A percentile compares a stretch with the other conserved stretches of the same genome.
These are phyloP conservation scores for Rhaphigaster nebulosa DNA, from an alignment of 2,888 invertebrate genomes.

Conservation along the genomic window DNA sequence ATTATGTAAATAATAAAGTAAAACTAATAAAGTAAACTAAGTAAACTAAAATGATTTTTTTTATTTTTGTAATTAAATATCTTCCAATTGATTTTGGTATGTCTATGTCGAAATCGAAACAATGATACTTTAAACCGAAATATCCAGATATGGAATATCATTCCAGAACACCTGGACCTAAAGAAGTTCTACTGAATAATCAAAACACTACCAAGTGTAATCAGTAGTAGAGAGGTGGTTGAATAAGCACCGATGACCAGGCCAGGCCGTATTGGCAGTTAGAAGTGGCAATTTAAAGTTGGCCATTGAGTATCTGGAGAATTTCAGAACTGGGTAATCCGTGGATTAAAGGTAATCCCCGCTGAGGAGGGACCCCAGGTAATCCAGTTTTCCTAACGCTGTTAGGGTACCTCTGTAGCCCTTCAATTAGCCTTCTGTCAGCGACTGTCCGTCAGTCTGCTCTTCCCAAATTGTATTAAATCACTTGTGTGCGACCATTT, in stretches of 20 bases:
- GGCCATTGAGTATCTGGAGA: background rate
- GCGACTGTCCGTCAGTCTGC: constrained; percentile 17
- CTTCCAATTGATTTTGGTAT: too few relatives aligned
- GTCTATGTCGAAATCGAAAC: too few relatives aligned
- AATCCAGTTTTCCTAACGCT: constrained; percentile 26
- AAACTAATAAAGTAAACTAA: too few relatives aligned
- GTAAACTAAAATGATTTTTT: too few relatives aligned
- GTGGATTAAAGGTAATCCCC: constrained; percentile 10
- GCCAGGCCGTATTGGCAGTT: background rate
- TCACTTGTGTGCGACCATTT: background rate
- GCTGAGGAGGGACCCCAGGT: constrained; percentile 37
- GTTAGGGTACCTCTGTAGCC: constrained; percentile 33
- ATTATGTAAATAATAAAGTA: too few relatives aligned
- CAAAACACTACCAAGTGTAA: background rate
- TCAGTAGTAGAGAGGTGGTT: background rate
- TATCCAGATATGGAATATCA: background rate
- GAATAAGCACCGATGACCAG: background rate
- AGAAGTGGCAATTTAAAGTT: constrained; percentile 21
- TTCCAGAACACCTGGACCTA: background rate
- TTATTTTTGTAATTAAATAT: too few relatives aligned
- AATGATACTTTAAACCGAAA: too few relatives aligned
- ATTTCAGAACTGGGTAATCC: constrained; percentile 30
- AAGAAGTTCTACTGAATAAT: background rate
- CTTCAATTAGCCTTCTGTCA: constrained; percentile 38
- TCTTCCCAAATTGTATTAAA: background rate